These are phyloP conservation scores for Grammomys dolichurus DNA, from an alignment of 2,113 vertebrate species.

Conservation along the genomic window DNA sequence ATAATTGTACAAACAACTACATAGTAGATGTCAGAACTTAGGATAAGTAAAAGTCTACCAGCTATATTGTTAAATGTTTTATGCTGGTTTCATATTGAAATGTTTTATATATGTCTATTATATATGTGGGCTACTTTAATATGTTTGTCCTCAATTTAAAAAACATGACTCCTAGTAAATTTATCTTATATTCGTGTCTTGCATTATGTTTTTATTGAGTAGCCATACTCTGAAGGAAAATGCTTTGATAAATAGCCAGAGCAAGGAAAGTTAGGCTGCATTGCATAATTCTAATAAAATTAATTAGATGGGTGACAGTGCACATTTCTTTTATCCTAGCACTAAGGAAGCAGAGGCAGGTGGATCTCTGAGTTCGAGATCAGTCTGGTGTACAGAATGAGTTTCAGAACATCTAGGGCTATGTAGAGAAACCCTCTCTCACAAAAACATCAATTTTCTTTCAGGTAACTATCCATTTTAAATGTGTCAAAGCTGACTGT, in stretches of 20 bases:
- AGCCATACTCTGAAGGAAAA: slow-evolving; percentile 49
- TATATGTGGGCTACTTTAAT: neutral
- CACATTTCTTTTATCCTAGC: neutral
- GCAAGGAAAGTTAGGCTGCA: slow-evolving; percentile 62
- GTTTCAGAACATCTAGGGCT: neutral
- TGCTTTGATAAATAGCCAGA: slow-evolving; percentile 34
- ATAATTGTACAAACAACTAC: neutral
- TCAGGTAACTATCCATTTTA: neutral
- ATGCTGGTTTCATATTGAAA: neutral
- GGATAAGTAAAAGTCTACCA: neutral
- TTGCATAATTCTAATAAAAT: slow-evolving; percentile 67
- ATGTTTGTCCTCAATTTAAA: neutral
- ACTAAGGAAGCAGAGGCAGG: neutral
- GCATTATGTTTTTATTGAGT: neutral
- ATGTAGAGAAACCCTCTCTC: neutral
- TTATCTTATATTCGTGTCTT: neutral
- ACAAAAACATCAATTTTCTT: neutral
- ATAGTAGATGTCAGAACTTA: neutral
- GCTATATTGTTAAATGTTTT: neutral
- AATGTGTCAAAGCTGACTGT: slow-evolving; percentile 40
- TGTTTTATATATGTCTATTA: neutral
- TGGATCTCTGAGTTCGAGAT: neutral
- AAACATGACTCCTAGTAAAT: neutral
- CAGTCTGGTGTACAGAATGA: neutral
- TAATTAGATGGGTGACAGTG: neutral